Evolutionary conservation across 2,113 vertebrate species (phyloP).

Genomic region (Anhinga anhinga): DNA sequence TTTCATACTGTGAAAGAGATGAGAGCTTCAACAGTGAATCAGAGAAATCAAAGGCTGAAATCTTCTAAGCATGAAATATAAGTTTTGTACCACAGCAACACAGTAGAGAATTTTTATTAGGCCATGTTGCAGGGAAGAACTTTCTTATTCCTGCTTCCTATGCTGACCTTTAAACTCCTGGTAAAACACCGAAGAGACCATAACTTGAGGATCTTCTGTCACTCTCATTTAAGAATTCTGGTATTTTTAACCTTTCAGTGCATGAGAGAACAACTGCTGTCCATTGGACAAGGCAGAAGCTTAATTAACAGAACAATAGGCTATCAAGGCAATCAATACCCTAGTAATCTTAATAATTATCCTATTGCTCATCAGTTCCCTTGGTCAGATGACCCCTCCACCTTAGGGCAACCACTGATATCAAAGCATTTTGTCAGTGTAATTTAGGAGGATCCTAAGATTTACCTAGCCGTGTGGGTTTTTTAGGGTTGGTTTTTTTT

Average conservation of each 20-base stretch:
- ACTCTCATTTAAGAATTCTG: background rate
- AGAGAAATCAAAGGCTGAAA: background rate
- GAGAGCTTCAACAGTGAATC: background rate
- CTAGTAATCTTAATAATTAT: background rate
- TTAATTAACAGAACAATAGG: background rate
- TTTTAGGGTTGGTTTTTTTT: too few species aligned
- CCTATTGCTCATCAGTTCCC: background rate
- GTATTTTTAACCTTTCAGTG: background rate
- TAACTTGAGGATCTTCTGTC: background rate
- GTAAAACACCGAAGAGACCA: background rate
- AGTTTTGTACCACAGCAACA: background rate
- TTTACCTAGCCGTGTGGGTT: background rate
- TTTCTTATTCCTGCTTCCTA: background rate
- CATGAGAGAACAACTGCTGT: background rate
- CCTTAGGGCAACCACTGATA: background rate
- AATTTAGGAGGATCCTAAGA: background rate
- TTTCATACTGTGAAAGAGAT: background rate
- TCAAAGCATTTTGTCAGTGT: fast-evolving
- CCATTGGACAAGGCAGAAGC: background rate
- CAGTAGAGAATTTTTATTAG: background rate
- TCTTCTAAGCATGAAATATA: background rate
- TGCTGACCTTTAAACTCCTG: background rate
- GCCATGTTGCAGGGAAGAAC: background rate
- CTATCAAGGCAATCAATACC: background rate
- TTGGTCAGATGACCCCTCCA: background rate